Evolutionary conservation across 2,113 vertebrate genomes (phyloP).

Genomic region (Tiliqua scincoides): DNA sequence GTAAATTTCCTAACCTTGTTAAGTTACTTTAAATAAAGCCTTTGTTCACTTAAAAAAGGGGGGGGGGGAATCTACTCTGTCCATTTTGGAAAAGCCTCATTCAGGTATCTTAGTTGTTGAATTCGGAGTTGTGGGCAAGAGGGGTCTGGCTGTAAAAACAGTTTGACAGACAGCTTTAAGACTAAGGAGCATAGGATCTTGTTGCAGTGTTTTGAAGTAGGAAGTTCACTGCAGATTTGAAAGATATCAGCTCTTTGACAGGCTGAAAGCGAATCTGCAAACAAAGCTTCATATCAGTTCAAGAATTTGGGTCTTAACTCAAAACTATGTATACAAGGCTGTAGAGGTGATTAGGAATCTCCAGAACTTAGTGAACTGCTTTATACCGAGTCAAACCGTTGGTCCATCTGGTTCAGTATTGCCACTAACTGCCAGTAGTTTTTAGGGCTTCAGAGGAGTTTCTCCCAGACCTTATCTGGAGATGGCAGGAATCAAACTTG

Average conservation of each 20-base stretch:
- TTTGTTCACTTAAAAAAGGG: not conserved
- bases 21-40: not conserved
- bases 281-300: not conserved
- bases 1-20: slow-evolving; percentile 2
- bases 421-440: too few relatives aligned
- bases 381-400: too few relatives aligned
- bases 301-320: too few relatives aligned
- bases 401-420: too few relatives aligned
- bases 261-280: not conserved
- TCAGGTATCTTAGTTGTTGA: not conserved
- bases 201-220: too few relatives aligned
- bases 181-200: not conserved
- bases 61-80: not conserved
- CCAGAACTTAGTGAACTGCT: too few relatives aligned
- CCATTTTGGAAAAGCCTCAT: not conserved
- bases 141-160: not conserved
- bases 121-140: not conserved
- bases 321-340: too few relatives aligned
- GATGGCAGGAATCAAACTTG: too few relatives aligned
- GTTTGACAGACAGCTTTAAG: not conserved
- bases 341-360: too few relatives aligned
- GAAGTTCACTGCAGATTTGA: too few relatives aligned
- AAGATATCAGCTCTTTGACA: not conserved
- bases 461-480: too few relatives aligned
- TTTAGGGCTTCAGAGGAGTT: too few relatives aligned